Percentiles rank a stretch among this genome's conserved stretches.
Evolutionary conservation across 2,888 invertebrate genomes (phyloP).

Genomic region (Apeira syringaria): DNA sequence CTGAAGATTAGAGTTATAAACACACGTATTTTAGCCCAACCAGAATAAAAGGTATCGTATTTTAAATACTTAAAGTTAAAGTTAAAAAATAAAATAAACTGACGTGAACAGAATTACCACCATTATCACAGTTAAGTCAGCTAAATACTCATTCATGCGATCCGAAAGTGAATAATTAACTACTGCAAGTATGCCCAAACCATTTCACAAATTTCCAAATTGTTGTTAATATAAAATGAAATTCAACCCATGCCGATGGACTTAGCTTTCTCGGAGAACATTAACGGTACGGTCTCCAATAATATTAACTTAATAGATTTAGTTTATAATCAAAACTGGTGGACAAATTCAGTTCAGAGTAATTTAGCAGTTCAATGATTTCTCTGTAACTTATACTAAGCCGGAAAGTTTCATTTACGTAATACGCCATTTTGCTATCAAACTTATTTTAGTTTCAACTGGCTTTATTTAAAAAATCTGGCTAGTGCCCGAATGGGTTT

Average conservation of each 20-base stretch:
- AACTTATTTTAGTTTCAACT: not conserved
- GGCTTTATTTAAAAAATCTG: slow-evolving; percentile 2
- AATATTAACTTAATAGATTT: not conserved
- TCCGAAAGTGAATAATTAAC: slow-evolving; percentile 24
- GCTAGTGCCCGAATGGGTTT: not conserved
- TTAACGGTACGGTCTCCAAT: not conserved
- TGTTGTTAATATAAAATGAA: slow-evolving; percentile 5
- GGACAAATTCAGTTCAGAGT: slow-evolving; percentile 6
- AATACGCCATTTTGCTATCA: not conserved
- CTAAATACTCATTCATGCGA: slow-evolving; percentile 11
- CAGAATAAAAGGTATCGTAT: too few relatives aligned
- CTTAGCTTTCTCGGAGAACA: slow-evolving; percentile 1
- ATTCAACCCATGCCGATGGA: slow-evolving; percentile 9
- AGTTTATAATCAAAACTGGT: slow-evolving; percentile 10
- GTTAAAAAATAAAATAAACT: too few relatives aligned
- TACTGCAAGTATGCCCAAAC: slow-evolving; percentile 13
- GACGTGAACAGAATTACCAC: too few relatives aligned
- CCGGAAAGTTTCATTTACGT: slow-evolving; percentile 8
- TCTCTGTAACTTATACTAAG: slow-evolving; percentile 1
- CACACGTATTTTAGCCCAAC: too few relatives aligned
- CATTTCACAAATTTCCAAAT: slow-evolving; percentile 22
- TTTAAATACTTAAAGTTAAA: too few relatives aligned
- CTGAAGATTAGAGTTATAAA: too few relatives aligned
- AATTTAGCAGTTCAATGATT: slow-evolving; percentile 13
- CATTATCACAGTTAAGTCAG: slow-evolving; percentile 3